phyloP scores from a whole-genome alignment of 2,113 vertebrate species.

The Passerina amoena region DNA sequence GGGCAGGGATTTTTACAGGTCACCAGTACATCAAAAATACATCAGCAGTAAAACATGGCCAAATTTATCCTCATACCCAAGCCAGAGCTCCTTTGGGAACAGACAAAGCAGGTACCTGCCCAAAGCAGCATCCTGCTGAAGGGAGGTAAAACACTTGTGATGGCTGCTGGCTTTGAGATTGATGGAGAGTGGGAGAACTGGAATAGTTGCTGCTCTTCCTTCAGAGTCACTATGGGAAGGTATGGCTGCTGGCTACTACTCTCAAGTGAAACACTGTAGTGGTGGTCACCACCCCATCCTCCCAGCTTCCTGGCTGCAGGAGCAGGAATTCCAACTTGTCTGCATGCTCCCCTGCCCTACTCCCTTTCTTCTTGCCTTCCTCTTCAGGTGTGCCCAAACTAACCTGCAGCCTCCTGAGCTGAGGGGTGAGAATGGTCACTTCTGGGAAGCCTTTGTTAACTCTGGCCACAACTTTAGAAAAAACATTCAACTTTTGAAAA shows the following conservation, averaged over 20 bases:
- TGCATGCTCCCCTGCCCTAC: accelerated
- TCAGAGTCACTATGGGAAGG: neutral
- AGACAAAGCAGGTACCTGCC: neutral
- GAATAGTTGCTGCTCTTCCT: neutral
- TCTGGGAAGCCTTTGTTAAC: neutral
- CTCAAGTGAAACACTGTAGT: neutral
- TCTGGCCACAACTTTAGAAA: neutral
- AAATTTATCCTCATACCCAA: neutral
- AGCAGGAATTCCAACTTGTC: neutral
- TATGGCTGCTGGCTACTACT: neutral
- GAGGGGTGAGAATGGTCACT: neutral
- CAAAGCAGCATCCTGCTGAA: neutral
- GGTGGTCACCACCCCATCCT: neutral
- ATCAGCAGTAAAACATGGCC: neutral
- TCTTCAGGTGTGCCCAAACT: neutral
- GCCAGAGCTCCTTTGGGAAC: neutral
- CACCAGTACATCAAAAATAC: neutral
- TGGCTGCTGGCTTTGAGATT: neutral
- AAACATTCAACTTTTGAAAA: neutral
- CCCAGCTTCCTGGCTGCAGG: neutral
- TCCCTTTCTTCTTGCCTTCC: neutral
- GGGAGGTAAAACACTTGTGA: neutral
- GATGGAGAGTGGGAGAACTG: neutral
- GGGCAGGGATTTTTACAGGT: neutral
- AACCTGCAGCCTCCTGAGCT: neutral